Base-by-base conservation (phyloP, 1,140 invertebrate species). In the Drosophila lacteicornis region DNA sequence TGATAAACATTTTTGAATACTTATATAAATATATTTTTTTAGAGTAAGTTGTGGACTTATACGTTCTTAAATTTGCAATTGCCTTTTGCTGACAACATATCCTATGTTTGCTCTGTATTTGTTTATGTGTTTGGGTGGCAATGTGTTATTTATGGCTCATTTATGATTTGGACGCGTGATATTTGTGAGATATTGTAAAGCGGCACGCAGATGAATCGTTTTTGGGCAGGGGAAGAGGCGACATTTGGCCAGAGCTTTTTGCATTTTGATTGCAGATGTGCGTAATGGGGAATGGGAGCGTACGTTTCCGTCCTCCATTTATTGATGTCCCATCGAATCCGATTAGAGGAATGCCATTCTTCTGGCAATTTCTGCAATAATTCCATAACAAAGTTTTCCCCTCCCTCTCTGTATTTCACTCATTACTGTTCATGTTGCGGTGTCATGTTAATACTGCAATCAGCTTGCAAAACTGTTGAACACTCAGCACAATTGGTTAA, bases 141-240 rank as follows among this genome's bases (percentile, higher is more conserved):
- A 90, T 85, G 85, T 90, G 86, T 85, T 90, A 90, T 90, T 90
- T 90, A 90, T 90, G 83, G 85, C 85, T 90, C 85, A 90, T 91
- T 90, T 90, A 90, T 90, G 85, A 90, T 85, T 90, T 76, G 75
- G 65, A 85, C 82, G 85, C 79, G 85, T 85, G 75, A 81, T 79
- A 82, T 76, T 80, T 80, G 60, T 49, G 61, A 88, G 68, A 88
- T 82, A 87, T 87, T 87, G 83, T 87, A 79, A 82, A 82, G 55
- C 47, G 47, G 38, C 45, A 67, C 30, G 65, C 69, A 58, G 51
- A 71, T 55, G 62, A 53, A 66, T 53, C 43, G 51, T 9, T 71
- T 58, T 46, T n/a, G 55, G 19, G 17, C 17, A 12, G 12, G 19
- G 50, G 38, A 68, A 30, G 65, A 59, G 40, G 46, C 43, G 43